These are phyloP conservation scores for Hippoglossus hippoglossus DNA, from an alignment of 2,797 vertebrate genomes.

Conservation along the genomic window DNA sequence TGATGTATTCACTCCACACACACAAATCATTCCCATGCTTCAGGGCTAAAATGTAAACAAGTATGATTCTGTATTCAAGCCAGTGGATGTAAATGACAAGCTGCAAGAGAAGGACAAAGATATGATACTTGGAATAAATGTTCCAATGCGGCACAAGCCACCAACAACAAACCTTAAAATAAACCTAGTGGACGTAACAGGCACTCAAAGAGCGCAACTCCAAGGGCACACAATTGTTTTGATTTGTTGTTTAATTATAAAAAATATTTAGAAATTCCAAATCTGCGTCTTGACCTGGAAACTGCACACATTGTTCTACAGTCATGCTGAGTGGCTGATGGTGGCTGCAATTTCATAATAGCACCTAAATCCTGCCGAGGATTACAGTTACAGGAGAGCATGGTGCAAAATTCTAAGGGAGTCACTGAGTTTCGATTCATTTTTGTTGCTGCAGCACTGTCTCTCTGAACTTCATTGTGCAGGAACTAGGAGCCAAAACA, in stretches of 20 bases:
- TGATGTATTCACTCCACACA: conserved; percentile 70
- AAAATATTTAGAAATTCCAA: conserved; percentile 5
- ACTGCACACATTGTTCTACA: neutral
- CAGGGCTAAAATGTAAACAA: conserved; percentile 73
- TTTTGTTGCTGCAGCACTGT: neutral
- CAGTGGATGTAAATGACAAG: conserved; percentile 63
- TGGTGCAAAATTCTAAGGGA: neutral
- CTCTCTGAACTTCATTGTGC: neutral
- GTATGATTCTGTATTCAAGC: conserved; percentile 66
- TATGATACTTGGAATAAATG: conserved; percentile 46
- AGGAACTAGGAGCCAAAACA: neutral
- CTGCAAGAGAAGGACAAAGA: conserved; percentile 61
- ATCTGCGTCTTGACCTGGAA: neutral
- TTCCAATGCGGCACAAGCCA: conserved; percentile 22
- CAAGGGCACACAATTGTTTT: conserved; percentile 24
- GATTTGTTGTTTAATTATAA: conserved; percentile 23
- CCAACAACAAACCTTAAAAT: conserved; percentile 32
- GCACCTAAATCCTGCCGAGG: neutral
- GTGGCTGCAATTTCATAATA: neutral
- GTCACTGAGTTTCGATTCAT: neutral
- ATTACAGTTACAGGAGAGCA: neutral
- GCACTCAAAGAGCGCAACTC: conserved; percentile 5
- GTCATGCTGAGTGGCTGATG: neutral
- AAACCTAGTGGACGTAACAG: conserved; percentile 18
- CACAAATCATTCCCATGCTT: conserved; percentile 59